Base-by-base conservation (phyloP, 2,113 vertebrate genomes). In the Oophaga pumilio region DNA sequence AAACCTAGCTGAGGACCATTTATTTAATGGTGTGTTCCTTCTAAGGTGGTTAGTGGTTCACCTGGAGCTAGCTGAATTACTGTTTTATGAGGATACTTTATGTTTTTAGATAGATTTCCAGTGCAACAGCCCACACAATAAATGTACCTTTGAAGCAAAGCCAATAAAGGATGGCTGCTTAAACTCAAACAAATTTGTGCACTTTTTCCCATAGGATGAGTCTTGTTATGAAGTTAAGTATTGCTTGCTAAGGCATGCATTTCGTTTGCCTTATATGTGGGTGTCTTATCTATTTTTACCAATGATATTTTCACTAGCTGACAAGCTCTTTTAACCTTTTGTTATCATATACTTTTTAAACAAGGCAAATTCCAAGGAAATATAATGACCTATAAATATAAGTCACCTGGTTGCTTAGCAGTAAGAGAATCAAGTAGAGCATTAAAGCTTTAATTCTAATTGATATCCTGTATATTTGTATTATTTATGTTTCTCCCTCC, bases 251-350 rank as follows among this genome's bases (percentile, higher is more conserved):
- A 53, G 84, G 50, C 3, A 76, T 6, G 0, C 17, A 68, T 49
- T 87, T 57, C 77, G 82, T 85, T 84, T 56, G 88, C n/a, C 0
- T 66, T 53, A 17, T 0, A 6, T 22, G 53, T 76, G 78, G 90
- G 22, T 22, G 60, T 1, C 26, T 73, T 24, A 8, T 52, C 74
- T 88, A 83, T 84, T 77, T 57, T 77, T 53, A 89, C 13, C 79
- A 24, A 53, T 52, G 59, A 88, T 81, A 62, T 84, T 90, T 89
- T 88, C 90, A 76, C 91, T 89, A 89, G 89, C 20, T 87, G 52
- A 89, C 64, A 71, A 89, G 14, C 11, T 62, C 53, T 89, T 89
- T 89, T 76, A 90, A 86, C 85, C 85, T 86, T 86, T 86, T 78
- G 76, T 79, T 86, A 77, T 86, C 49, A 60, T 57, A 28, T 62